Base-by-base conservation (phyloP, 2,888 invertebrate species). In the Drosophila bunnanda region DNA sequence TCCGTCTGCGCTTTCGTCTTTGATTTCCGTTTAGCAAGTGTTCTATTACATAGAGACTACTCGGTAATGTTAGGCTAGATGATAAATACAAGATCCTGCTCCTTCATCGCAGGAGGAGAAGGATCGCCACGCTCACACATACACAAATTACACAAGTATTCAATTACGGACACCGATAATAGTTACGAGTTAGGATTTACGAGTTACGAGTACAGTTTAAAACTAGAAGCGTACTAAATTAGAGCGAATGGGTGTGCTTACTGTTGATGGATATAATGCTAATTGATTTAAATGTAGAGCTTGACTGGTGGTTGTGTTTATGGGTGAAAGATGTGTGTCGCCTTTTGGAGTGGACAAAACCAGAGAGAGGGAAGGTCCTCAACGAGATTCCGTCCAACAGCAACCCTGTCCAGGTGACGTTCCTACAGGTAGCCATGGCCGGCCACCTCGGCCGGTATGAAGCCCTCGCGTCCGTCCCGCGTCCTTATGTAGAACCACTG, bases 401-500 rank as follows among this genome's bases (percentile, higher is more conserved):
- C 20, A 20, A 52, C 32, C 39, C 5, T 22, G 13, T 8, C 15
- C 15, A 10, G 32, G 2, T 25, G 10, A 0, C 13, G 20, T 12
- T 44, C 41, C 74, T 93, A 96, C 90, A 96, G 94, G 90, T 96
- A 96, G 20, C 96, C 96, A 91, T 96, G 95, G 5, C 96, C 96
- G 50, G 96, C 96, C 20, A 96, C 94, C 52, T 94, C 95, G 10
- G 96, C 95, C 0, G 96, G 96, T 80, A 96, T 96, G 82, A 95
- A 96, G 44, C 96, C 96, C 85, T 95, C 95, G 71, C 92, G 93
- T 0, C 96, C 96, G 79, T 95, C 95, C 73, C 94, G 94, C 78
- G 95, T 95, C 88, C 94, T 93, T 44, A 96, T 95, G 92, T 95
- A 96, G 91, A 96, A 96, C 96, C 96, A 96, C 67, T 96, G 96